phyloP scores from a whole-genome alignment of 2,888 invertebrate species.

The Asteroscopus sphinx region DNA sequence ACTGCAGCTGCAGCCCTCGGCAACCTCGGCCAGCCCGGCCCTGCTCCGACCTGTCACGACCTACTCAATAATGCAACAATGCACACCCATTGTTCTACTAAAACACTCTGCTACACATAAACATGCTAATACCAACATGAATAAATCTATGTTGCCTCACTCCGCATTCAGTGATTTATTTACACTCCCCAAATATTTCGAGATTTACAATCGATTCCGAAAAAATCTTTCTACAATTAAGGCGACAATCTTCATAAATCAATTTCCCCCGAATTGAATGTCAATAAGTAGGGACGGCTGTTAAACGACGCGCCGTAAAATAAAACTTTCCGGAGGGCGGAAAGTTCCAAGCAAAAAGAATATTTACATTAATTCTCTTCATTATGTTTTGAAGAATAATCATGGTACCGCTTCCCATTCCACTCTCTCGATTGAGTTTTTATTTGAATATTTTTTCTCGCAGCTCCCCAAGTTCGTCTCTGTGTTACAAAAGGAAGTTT shows the following conservation, averaged over 20 bases:
- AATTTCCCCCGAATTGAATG: constrained; percentile 90
- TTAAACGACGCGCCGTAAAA: constrained; percentile 89
- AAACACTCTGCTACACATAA: constrained; percentile 53
- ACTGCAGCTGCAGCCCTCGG: constrained; percentile 79
- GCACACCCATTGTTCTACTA: constrained; percentile 72
- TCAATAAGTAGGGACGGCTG: constrained; percentile 89
- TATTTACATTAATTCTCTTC: constrained; percentile 91
- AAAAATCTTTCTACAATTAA: constrained; percentile 87
- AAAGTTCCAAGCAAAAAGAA: constrained; percentile 88
- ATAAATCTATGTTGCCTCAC: constrained; percentile 30
- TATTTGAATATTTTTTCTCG: constrained; percentile 89
- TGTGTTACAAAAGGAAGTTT: constrained; percentile 89
- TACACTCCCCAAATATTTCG: constrained; percentile 39
- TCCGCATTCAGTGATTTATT: constrained; percentile 36
- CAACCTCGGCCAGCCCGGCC: constrained; percentile 51
- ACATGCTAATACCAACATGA: constrained; percentile 37
- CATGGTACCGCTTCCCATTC: constrained; percentile 87
- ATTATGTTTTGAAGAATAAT: constrained; percentile 91
- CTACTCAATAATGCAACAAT: constrained; percentile 85
- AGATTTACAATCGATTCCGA: constrained; percentile 61
- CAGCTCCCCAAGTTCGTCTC: constrained; percentile 83
- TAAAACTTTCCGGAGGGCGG: constrained; percentile 89
- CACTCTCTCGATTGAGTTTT: constrained; percentile 88
- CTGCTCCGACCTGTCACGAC: constrained; percentile 65
- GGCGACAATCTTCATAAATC: constrained; percentile 90